A percentile compares a stretch with the other conserved stretches of the same genome.
phyloP scores from a whole-genome alignment of 2,113 vertebrate species.

The Zosterops pallidus region DNA sequence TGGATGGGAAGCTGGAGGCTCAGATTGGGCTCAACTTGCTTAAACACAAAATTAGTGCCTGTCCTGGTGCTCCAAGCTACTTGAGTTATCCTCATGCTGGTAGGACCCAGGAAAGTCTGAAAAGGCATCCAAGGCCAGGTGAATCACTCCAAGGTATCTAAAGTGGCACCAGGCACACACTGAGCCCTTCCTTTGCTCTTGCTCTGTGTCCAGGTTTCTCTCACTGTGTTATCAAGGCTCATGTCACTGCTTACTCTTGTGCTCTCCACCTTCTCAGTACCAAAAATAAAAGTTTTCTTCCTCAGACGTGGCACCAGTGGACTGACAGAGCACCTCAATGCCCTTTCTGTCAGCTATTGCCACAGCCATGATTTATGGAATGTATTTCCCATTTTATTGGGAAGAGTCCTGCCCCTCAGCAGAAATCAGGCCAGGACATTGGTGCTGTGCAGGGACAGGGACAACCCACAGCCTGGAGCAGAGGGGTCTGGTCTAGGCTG shows the following conservation, averaged over 20 bases:
- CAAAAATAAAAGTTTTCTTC: neutral
- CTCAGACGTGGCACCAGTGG: neutral
- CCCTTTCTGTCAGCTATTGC: neutral
- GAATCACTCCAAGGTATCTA: neutral
- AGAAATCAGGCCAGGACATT: neutral
- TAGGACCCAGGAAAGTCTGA: neutral
- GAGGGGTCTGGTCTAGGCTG: neutral
- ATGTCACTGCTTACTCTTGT: neutral
- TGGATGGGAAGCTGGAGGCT: neutral
- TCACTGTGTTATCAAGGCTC: neutral
- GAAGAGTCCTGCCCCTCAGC: neutral
- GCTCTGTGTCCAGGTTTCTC: neutral
- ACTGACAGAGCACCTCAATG: neutral
- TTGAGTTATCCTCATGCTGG: neutral
- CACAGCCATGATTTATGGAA: rapidly evolving
- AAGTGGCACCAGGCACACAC: neutral
- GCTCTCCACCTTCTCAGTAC: neutral
- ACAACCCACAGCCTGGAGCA: neutral
- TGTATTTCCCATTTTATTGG: neutral
- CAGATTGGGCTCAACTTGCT: neutral
- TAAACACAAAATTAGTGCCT: neutral
- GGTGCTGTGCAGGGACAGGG: neutral
- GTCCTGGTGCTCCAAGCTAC: neutral
- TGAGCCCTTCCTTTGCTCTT: neutral
- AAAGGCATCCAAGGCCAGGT: neutral